Evolutionary conservation across 2,888 invertebrate genomes (phyloP), one percentile per base, ranked within the genome.

Genomic region (Cantharis flavilabris): DNA sequence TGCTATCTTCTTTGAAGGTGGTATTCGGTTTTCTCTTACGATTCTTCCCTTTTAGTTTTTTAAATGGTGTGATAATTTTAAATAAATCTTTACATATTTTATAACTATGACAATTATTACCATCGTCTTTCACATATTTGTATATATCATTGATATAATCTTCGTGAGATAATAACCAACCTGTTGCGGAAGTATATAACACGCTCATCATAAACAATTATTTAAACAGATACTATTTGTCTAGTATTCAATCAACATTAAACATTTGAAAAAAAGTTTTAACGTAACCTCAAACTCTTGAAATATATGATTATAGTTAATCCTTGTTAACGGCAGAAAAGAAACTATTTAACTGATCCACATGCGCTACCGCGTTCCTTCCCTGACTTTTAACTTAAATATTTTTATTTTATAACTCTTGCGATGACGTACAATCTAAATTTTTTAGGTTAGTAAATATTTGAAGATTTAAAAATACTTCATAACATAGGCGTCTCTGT

Each of bases 151-250:
- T 85, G 9, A 91, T 84, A 82, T 88, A 90, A 49, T 87, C 81
- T 80, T 88, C 84, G 82, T 91, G 91, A 11, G 90, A 91, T 82
- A 91, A 85, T 63, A 90, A 87, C 87, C 88, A 89, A 23, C 90
- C 91, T 63, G 86, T 84, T 11, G 87, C 83, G 69, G 84, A 84
- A 26, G 82, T 79, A 72, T 85, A 86, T 74, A 90, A 81, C 64
- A 90, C 80, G 81, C 90, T 90, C 90, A 90, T 90, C 7, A 14
- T 11, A 23, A 23, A 9, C 2, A 18, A 65, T 23, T 65, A 65
- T 23, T 65, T n/a, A 5, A 65, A 16, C 16, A 65, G 1, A 13
- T 3, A 13, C 1, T 0, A 33, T 33, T 33, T 33, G 11, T 33
- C 0, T 33, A 4, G 33, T 11, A 33, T 4, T 4, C 33, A 33